Base-by-base conservation (phyloP, 92 coral and sea anemone species). In the Porites evermanni region DNA sequence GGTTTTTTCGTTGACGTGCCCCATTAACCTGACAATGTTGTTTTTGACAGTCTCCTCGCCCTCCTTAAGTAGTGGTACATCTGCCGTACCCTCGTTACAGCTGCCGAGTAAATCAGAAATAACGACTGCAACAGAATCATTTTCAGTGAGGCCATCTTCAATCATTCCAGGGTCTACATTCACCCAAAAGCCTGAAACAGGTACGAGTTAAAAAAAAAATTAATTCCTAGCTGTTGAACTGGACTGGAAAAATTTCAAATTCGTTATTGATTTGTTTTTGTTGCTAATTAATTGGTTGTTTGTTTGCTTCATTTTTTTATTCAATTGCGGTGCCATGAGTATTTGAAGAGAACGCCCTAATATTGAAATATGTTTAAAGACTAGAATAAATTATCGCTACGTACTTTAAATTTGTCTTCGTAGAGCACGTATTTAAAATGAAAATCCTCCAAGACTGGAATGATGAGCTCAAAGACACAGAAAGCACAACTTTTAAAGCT, bases 401-500 rank as follows among this genome's bases (percentile, higher is more conserved):
- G 12, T 11, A 60, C 18, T 60, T 60, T 12, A 80, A 80, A 7
- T 87, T 72, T 73, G 81, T 71, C 80, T 54, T 81, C 58, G 71
- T 68, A 60, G 70, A 66, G 20, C 3, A 20, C 18, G 29, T 7
- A 65, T 69, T 65, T 12, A 9, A 32, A 29, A 64, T 52, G 2
- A 80, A 80, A 75, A 8, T 75, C 19, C 18, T 26, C 14, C 53
- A 70, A 53, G 54, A 32, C 19, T 70, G 53, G 74, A 70, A 70
- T 70, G 74, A 70, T 32, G 74, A 70, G 4, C 50, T 70, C n/a
- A 32, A 70, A 29, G 74, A 70, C 74, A 70, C 8, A 20, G 29
- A 29, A 29, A 70, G 74, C 50, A 53, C 29, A 5, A 53, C 53
- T 19, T 70, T 70, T 29, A 70, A 32, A 29, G 38, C 7, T 66